Conservation (phyloP, 2,888 invertebrate species). For the Troilus luridus region DNA sequence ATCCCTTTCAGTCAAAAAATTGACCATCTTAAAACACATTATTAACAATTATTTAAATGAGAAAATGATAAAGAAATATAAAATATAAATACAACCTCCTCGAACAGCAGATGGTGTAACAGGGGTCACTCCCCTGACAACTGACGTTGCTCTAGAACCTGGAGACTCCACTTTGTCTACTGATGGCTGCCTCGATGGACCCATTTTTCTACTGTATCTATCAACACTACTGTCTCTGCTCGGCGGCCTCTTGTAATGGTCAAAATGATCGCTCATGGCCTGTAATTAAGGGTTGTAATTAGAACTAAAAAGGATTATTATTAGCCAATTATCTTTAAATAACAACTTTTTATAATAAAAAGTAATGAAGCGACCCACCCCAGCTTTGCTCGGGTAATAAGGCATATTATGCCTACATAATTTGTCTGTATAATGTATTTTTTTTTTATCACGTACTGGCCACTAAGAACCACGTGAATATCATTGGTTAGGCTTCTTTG, state of each 20-base stretch:
- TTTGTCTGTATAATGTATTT: no score
- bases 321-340: no score
- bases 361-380: no score
- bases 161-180: conserved; percentile 75
- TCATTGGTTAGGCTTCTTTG: no score
- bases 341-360: no score
- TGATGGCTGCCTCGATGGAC: conserved; percentile 80
- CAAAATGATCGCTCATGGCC: conserved; percentile 90
- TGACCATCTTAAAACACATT: not conserved
- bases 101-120: conserved; percentile 44
- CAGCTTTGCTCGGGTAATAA: no score
- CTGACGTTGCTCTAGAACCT: conserved; percentile 61
- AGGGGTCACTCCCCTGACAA: conserved; percentile 60
- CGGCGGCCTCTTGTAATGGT: conserved; percentile 93
- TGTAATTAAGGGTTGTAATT: conserved; percentile 68
- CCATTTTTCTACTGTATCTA: conserved; percentile 72
- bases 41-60: not conserved
- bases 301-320: no score
- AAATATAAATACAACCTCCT: conserved; percentile 44
- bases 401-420: no score
- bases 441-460: no score
- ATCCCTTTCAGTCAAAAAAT: not conserved
- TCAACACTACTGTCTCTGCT: conserved; percentile 91
- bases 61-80: not conserved
- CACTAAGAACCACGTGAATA: no score